phyloP scores from a whole-genome alignment of 2,113 vertebrate species.

The Mobula hypostoma region DNA sequence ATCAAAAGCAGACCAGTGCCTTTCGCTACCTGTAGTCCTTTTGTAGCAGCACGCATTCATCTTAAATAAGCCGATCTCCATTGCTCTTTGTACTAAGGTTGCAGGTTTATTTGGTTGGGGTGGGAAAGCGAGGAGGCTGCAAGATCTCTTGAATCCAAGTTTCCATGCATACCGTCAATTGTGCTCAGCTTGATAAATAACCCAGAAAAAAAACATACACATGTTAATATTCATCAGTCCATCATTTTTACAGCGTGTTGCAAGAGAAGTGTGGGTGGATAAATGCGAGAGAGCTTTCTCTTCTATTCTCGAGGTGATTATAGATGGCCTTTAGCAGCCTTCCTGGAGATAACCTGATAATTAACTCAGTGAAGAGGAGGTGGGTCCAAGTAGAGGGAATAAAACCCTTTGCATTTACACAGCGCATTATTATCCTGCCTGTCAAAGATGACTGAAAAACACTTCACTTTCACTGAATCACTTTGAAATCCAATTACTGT shows the following conservation, averaged over 20 bases:
- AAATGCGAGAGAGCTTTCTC: not conserved
- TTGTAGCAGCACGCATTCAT: too few species aligned
- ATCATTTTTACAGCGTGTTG: not conserved
- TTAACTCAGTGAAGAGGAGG: constrained; percentile 1
- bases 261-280: constrained; percentile 10
- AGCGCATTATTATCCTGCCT: constrained; percentile 3
- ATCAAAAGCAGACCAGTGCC: too few species aligned
- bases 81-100: not conserved
- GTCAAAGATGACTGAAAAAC: not conserved
- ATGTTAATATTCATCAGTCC: constrained; percentile 9
- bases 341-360: not conserved
- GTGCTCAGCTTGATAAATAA: not conserved
- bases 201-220: not conserved
- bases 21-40: too few species aligned
- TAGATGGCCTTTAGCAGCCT: constrained; percentile 3
- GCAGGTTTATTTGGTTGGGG: not conserved
- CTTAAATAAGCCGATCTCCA: not conserved
- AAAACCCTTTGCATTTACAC: not conserved
- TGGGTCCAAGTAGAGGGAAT: not conserved
- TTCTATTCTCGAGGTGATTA: constrained; percentile 11
- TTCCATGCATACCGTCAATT: not conserved
- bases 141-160: not conserved
- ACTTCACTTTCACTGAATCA: not conserved
- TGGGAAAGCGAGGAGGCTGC: too few species aligned
- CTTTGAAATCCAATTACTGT: not conserved